A percentile compares a stretch with the other conserved stretches of the same genome.
Evolutionary conservation across 2,113 vertebrate species (phyloP).

Genomic region (Progne subis): DNA sequence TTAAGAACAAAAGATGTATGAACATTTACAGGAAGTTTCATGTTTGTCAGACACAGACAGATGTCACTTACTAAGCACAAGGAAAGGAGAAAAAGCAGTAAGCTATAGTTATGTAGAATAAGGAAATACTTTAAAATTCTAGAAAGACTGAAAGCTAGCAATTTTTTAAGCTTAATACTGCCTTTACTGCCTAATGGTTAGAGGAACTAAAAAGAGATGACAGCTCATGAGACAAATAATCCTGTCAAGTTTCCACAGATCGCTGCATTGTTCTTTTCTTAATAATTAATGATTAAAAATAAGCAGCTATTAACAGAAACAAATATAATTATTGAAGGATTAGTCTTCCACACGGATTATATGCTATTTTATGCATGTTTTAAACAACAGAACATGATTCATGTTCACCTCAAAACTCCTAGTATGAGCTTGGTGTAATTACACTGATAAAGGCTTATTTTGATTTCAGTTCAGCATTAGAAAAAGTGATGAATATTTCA

Average conservation of each 20-base stretch:
- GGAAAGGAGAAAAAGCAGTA: background rate
- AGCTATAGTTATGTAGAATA: background rate
- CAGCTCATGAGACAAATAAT: background rate
- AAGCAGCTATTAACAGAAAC: background rate
- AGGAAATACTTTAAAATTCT: background rate
- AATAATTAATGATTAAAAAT: slow-evolving; percentile 16
- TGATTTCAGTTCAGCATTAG: slow-evolving; percentile 52
- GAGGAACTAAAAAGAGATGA: background rate
- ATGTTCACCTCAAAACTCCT: slow-evolving; percentile 12
- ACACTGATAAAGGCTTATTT: slow-evolving; percentile 69
- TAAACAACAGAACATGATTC: background rate
- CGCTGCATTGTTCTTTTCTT: background rate
- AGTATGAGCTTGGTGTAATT: slow-evolving; percentile 57
- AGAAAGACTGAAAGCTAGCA: background rate
- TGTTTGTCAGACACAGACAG: background rate
- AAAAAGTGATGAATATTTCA: slow-evolving; percentile 67
- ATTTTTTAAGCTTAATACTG: background rate
- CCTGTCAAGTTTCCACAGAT: background rate
- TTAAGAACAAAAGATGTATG: background rate
- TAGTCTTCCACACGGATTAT: slow-evolving; percentile 13
- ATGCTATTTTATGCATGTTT: background rate
- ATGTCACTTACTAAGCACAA: background rate
- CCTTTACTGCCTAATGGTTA: background rate
- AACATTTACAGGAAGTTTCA: background rate
- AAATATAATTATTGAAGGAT: slow-evolving; percentile 35